These are phyloP conservation scores for Clarias fuscus DNA, from an alignment of 2,797 vertebrate species.

Conservation along the genomic window DNA sequence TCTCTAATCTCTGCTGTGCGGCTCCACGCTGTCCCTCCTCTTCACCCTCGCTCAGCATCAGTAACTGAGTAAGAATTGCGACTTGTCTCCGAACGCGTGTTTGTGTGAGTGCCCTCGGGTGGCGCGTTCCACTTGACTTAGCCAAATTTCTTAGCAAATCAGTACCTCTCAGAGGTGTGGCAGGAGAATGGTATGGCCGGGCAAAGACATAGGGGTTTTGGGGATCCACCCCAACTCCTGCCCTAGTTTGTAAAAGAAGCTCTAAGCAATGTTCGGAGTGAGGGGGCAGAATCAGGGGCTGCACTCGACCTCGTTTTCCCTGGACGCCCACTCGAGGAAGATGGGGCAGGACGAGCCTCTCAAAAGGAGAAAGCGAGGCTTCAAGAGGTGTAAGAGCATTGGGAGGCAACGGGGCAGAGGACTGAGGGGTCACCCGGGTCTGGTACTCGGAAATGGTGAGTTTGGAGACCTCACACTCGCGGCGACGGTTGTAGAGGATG, in stretches of 20 bases:
- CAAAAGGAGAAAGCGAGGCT: slow-evolving; percentile 79
- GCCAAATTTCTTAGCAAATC: slow-evolving; percentile 79
- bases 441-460: slow-evolving; percentile 74
- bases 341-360: slow-evolving; percentile 77
- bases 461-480: slow-evolving; percentile 82
- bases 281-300: slow-evolving; percentile 79
- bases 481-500: slow-evolving; percentile 79
- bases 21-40: slow-evolving; percentile 68
- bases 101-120: slow-evolving; percentile 78
- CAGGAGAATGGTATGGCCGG: slow-evolving; percentile 78
- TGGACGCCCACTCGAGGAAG: slow-evolving; percentile 77
- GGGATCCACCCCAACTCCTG: slow-evolving; percentile 76
- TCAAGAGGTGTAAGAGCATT: slow-evolving; percentile 76
- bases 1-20: slow-evolving; percentile 74
- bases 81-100: slow-evolving; percentile 78
- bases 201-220: slow-evolving; percentile 77
- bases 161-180: slow-evolving; percentile 78
- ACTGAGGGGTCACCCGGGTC: slow-evolving; percentile 71
- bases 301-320: slow-evolving; percentile 78
- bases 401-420: slow-evolving; percentile 64
- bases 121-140: slow-evolving; percentile 76
- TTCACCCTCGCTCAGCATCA: slow-evolving; percentile 79
- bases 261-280: slow-evolving; percentile 79
- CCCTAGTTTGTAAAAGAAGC: slow-evolving; percentile 76
- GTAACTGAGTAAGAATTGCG: slow-evolving; percentile 79